Conservation (phyloP, 2,113 vertebrate genomes). For the Calonectris borealis region DNA sequence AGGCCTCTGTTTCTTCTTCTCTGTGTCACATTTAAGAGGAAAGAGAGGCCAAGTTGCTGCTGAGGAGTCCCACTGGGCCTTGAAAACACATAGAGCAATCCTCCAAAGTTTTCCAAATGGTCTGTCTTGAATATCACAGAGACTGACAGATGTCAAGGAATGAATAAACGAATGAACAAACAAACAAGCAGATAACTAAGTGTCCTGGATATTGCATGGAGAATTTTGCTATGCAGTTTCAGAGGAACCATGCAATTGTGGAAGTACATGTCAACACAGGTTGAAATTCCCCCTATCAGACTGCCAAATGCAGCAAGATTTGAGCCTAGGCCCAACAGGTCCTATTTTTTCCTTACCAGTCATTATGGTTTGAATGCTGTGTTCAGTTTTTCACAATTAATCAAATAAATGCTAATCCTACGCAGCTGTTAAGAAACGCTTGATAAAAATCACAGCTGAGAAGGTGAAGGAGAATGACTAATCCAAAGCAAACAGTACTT, state of each 20-base stretch:
- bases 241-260: not conserved
- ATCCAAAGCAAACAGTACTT: conserved; percentile 29
- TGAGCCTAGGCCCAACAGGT: not conserved
- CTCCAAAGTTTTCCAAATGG: not conserved
- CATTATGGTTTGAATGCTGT: not conserved
- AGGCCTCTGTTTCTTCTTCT: not conserved
- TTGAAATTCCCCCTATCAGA: not conserved
- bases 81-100: not conserved
- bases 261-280: not conserved
- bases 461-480: conserved; percentile 17
- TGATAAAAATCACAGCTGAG: conserved; percentile 34
- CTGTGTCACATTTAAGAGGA: not conserved
- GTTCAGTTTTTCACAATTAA: not conserved
- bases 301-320: not conserved
- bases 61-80: not conserved
- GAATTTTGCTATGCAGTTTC: not conserved
- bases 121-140: not conserved
- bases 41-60: not conserved
- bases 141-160: not conserved
- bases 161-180: not conserved
- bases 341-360: not conserved
- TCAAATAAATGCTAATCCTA: not conserved
- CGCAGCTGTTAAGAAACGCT: not conserved
- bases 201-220: not conserved
- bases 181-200: not conserved